These are phyloP conservation scores for Timema cristinae DNA, from an alignment of 2,888 invertebrate genomes.

Conservation along the genomic window DNA sequence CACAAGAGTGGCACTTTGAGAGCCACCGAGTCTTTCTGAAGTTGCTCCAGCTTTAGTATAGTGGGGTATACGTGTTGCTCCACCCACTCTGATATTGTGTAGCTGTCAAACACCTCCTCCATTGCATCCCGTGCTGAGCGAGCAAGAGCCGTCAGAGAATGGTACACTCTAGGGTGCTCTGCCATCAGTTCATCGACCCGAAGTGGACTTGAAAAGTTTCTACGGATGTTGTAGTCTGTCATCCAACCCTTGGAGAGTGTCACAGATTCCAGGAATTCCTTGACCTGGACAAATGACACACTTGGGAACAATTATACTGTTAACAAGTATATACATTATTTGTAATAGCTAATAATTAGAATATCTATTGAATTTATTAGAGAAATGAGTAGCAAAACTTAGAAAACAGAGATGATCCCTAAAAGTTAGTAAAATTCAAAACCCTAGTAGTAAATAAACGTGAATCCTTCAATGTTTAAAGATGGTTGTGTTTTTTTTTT, in stretches of 20 bases:
- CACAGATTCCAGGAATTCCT: slow-evolving; percentile 28
- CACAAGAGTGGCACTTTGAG: slow-evolving; percentile 53
- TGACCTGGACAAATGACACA: slow-evolving; percentile 16
- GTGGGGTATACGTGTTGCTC: slow-evolving; percentile 61
- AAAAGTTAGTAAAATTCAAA: too few species aligned
- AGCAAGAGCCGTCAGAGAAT: slow-evolving; percentile 53
- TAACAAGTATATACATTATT: too few species aligned
- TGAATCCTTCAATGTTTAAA: too few species aligned
- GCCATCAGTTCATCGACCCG: slow-evolving; percentile 59
- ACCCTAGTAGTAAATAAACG: too few species aligned
- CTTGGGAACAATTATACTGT: too few species aligned
- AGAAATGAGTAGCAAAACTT: too few species aligned
- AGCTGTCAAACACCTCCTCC: slow-evolving; percentile 56
- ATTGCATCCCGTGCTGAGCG: slow-evolving; percentile 54
- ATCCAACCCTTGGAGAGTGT: slow-evolving; percentile 54
- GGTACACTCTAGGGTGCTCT: slow-evolving; percentile 54
- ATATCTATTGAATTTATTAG: too few species aligned
- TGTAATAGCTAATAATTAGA: too few species aligned
- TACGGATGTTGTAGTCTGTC: slow-evolving; percentile 64
- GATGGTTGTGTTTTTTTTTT: too few species aligned
- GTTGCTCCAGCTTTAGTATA: slow-evolving; percentile 49
- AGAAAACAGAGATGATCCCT: too few species aligned
- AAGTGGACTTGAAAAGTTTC: slow-evolving; percentile 63
- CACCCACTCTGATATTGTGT: slow-evolving; percentile 60
- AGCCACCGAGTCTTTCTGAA: slow-evolving; percentile 51